Evolutionary conservation across 2,888 invertebrate species (phyloP), one percentile per base, ranked within the genome.

Genomic region (Dryobota labecula): DNA sequence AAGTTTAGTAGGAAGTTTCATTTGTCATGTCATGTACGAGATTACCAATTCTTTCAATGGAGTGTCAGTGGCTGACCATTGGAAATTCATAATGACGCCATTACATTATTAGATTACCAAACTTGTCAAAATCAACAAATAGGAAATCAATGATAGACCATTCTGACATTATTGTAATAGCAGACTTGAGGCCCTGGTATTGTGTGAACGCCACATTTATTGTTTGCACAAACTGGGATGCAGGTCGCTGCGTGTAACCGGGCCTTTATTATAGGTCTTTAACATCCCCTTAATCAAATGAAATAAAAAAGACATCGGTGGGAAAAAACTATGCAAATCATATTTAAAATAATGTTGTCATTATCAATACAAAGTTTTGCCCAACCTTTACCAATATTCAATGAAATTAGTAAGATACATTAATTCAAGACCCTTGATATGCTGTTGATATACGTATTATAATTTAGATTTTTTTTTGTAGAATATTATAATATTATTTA

Each of bases 301-400:
- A n/a, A n/a, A 58, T 41, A 43, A 33, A 54, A 24, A 51, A 54
- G 69, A 64, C 54, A 57, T 65, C 77, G 76, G 71, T 62, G 77
- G 71, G 71, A 62, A 53, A 33, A 11, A 56, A 61, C 2, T n/a
- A 56, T 15, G 36, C 20, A 53, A 56, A 49, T 30, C 27, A 57
- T 72, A 43, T 57, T 57, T 27, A 58, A 65, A 58, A 47, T 54
- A 53, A 47, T 18, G 30, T 33, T 43, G 27, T 43, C 47, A 67
- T 13, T 58, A 57, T 11, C 45, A 62, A 57, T 62, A 61, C 60
- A 56, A 51, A 45, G 30, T 51, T 47, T 36, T 24, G 3, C 27
- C 27, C 51, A 30, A 60, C 6, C 18, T 15, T 53, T 49, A 54
- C 47, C 18, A 66, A 60, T 7, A 61, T 41, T 49, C 53, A 36